Evolutionary conservation across 35 echinoderm and acorn worm genomes (phyloP).

Genomic region (Amphiura filiformis): DNA sequence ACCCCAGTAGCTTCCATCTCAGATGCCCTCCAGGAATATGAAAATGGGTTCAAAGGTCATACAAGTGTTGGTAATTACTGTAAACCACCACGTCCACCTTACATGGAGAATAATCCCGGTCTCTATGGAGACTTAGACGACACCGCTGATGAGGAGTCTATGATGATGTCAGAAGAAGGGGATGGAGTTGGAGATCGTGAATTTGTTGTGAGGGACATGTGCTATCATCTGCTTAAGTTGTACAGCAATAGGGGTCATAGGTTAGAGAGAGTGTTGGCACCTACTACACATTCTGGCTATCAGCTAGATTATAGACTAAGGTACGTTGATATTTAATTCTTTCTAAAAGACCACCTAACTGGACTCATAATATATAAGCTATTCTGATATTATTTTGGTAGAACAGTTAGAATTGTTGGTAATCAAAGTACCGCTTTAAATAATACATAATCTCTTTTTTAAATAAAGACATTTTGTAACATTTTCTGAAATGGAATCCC

Average conservation of each 20-base stretch:
- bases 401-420: no score
- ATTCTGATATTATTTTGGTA: no score
- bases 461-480: no score
- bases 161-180: conserved; percentile 15
- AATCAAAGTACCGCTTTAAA: no score
- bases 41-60: conserved; percentile 74
- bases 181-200: conserved; percentile 6
- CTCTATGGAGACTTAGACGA: conserved; percentile 61
- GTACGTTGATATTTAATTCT: conserved; percentile 36
- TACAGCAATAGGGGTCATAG: conserved; percentile 70
- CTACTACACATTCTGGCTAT: conserved; percentile 72
- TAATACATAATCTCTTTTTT: no score
- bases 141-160: no score
- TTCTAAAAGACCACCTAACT: no score
- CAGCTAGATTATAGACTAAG: conserved; percentile 92
- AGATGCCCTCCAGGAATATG: conserved; percentile 79
- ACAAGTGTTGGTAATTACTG: conserved; percentile 62
- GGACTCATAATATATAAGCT: no score
- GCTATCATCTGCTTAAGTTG: conserved; percentile 89
- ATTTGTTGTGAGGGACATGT: conserved; percentile 73
- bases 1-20: conserved; percentile 69
- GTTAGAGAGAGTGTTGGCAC: conserved; percentile 75
- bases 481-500: no score
- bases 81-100: conserved; percentile 70
- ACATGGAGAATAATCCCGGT: conserved; percentile 87